Conservation (phyloP, 2,888 invertebrate species). For the Microctonus hyperodae region DNA sequence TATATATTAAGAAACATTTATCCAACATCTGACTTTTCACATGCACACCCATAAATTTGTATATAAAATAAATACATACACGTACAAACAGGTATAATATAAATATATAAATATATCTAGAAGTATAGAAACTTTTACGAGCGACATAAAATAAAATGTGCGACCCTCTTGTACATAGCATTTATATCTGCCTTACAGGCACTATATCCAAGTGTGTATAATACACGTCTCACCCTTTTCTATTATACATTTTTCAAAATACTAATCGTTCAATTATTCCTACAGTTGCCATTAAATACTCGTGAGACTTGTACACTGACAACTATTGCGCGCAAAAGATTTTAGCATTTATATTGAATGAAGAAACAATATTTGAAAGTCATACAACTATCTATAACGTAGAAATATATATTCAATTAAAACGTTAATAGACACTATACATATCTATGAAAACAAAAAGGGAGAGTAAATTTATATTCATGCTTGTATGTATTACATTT, state of each 20-base stretch:
- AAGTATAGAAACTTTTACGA: conserved; percentile 38
- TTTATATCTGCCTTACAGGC: conserved; percentile 14
- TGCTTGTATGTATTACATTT: not conserved
- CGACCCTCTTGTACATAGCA: conserved; percentile 26
- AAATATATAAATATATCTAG: not conserved
- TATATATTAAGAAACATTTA: not conserved
- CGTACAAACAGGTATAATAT: not conserved
- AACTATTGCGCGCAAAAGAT: not conserved
- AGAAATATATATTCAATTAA: too few species aligned
- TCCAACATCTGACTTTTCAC: not conserved
- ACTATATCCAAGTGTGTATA: not conserved
- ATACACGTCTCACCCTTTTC: conserved; percentile 10
- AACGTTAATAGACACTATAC: too few species aligned
- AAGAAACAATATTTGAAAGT: not conserved
- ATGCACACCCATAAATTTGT: not conserved
- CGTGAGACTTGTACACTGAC: not conserved
- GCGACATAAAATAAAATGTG: conserved; percentile 40
- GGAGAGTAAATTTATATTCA: not conserved
- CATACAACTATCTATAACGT: too few species aligned
- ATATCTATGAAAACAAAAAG: conserved; percentile 4
- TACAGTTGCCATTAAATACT: conserved; percentile 10
- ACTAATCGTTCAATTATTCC: conserved; percentile 25
- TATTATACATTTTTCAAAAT: conserved; percentile 23
- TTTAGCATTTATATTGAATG: conserved; percentile 20
- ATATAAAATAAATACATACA: not conserved